Conservation (phyloP, 2,888 invertebrate species). For the Xylota segnis region DNA sequence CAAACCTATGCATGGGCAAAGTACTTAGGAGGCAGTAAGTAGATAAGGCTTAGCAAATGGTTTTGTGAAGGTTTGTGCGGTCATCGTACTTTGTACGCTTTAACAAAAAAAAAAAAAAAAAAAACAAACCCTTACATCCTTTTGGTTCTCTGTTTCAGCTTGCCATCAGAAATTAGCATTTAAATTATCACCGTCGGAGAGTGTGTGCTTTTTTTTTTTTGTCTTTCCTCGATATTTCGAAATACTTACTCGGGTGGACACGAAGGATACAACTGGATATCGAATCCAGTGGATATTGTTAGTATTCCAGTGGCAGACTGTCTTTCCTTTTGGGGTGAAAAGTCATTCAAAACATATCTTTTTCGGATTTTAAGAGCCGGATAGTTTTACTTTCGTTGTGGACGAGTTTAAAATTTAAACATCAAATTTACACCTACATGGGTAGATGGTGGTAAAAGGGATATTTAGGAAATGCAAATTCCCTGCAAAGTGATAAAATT, state of each 20-base stretch:
- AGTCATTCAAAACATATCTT: slow-evolving; percentile 44
- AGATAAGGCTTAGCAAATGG: slow-evolving; percentile 32
- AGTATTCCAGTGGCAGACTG: slow-evolving; percentile 22
- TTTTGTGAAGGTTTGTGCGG: slow-evolving; percentile 6
- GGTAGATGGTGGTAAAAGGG: no score
- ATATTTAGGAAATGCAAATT: background rate
- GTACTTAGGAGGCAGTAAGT: slow-evolving; percentile 22
- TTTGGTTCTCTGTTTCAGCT: slow-evolving; percentile 4
- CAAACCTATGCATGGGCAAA: background rate
- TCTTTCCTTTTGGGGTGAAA: slow-evolving; percentile 5
- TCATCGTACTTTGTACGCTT: slow-evolving; percentile 9
- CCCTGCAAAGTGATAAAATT: no score
- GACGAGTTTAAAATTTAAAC: slow-evolving; percentile 1
- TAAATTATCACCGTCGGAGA: slow-evolving; percentile 21
- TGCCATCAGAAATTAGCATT: slow-evolving; percentile 41
- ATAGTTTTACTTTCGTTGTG: background rate
- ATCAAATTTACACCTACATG: no score
- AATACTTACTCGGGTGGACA: slow-evolving; percentile 7
- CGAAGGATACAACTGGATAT: background rate
- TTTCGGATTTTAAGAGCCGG: slow-evolving; percentile 26
- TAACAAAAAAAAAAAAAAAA: no score
- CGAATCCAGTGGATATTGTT: slow-evolving; percentile 17
- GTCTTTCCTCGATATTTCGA: slow-evolving; percentile 1
- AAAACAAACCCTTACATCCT: slow-evolving; percentile 12
- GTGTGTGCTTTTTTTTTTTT: background rate